Evolutionary conservation across 2,797 vertebrate species (phyloP), one percentile per base, ranked within the genome.

Genomic region (Furcifer pardalis): DNA sequence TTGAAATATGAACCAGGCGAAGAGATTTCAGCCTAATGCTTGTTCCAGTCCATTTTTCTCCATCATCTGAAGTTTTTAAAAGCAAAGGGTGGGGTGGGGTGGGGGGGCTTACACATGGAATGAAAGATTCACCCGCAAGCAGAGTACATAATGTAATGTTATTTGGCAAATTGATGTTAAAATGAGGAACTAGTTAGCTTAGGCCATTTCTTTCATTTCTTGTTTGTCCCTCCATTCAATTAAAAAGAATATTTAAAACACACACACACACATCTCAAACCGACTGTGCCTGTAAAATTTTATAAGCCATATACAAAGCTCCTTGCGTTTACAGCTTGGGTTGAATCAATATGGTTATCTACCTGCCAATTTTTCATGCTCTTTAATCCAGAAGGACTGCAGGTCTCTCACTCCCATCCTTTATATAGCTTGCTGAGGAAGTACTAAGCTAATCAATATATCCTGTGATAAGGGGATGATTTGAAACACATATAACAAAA

Each of bases 381-480:
- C 93, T 93, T 94, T 93, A 95, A 94, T 89, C 83, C 89, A 94
- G 79, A 93, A 91, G 89, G 87, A 91, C 91, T 91, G 66, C 82
- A 90, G 90, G 72, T 15, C 23, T 9, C 9, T 13, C 19, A 17
- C 23, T 6, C 37, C 1, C 12, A 9, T 17, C 7, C 32, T 1
- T 23, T 77, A 85, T 86, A 94, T 85, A 91, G 92, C 89, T 89
- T 91, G 84, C 90, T 92, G 88, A 90, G 91, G 93, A 94, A 92
- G 92, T 85, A 91, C 90, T 93, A 83, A 92, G 86, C 90, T 94
- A 94, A 97, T 98, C 96, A 90, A 97, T 97, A 97, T 92, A 92
- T 80, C 87, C 93, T 91, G 94, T 84, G 92, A 96, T 97, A 97
- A 97, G 94, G 94, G 94, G 95, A 96, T 93, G 93, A 96, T 97